phyloP scores from a whole-genome alignment of 2,113 vertebrate species.

The Meles meles region DNA sequence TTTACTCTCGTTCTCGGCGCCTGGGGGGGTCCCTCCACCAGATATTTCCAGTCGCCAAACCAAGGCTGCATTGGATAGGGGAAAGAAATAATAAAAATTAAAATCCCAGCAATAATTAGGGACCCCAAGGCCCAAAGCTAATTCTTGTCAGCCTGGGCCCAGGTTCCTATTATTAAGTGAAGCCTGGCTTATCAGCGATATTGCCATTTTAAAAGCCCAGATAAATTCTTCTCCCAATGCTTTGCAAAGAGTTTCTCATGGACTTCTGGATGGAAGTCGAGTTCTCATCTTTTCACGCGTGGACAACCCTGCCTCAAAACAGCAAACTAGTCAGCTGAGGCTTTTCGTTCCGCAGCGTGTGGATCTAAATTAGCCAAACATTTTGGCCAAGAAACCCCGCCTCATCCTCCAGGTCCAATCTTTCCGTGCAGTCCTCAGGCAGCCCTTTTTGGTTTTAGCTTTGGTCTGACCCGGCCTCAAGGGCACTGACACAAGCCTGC shows the following conservation, averaged over 20 bases:
- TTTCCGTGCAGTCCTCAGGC: not conserved
- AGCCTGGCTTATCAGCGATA: not conserved
- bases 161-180: not conserved
- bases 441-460: not conserved
- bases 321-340: not conserved
- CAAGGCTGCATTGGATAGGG: not conserved
- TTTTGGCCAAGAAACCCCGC: not conserved
- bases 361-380: not conserved
- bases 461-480: fast-evolving
- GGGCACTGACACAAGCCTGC: not conserved
- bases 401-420: not conserved
- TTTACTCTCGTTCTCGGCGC: not conserved
- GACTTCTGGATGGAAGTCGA: not conserved
- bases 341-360: not conserved
- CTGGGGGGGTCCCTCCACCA: not conserved
- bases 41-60: not conserved
- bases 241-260: not conserved
- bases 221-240: not conserved
- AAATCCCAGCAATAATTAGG: constrained; percentile 27
- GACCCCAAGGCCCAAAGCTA: not conserved
- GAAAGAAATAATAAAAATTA: not conserved
- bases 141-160: not conserved
- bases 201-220: not conserved
- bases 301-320: not conserved
- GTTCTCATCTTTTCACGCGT: not conserved